These are phyloP conservation scores for Talpa occidentalis DNA, from an alignment of 2,113 vertebrate genomes.

Conservation along the genomic window DNA sequence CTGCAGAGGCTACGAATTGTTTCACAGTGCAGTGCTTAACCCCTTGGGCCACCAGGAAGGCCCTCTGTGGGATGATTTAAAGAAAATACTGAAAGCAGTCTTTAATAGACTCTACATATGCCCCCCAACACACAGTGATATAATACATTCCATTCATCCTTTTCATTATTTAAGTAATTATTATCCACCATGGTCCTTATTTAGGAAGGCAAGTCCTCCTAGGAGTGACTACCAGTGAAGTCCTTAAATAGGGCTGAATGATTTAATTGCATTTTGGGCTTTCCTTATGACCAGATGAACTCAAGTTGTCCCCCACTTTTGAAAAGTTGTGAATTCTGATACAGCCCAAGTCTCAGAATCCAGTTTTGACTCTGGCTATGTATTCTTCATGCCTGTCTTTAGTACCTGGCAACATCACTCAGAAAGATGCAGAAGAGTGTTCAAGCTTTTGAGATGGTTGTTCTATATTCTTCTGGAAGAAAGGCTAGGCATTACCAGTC, in stretches of 20 bases:
- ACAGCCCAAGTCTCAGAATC: neutral
- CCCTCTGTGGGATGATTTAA: slow-evolving; percentile 14
- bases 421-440: neutral
- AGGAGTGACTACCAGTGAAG: neutral
- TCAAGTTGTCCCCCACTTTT: neutral
- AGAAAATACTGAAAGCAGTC: slow-evolving; percentile 39
- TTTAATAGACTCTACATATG: slow-evolving; percentile 6
- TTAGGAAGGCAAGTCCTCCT: slow-evolving; percentile 41
- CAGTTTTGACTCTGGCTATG: neutral
- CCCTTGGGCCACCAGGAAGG: too few relatives aligned
- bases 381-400: neutral
- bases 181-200: neutral
- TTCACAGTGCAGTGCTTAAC: too few relatives aligned
- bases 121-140: neutral
- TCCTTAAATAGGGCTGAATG: neutral
- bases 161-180: slow-evolving; percentile 41
- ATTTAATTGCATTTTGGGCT: neutral
- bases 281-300: neutral
- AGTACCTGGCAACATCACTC: neutral
- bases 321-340: neutral
- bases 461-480: neutral
- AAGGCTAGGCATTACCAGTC: neutral
- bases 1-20: too few relatives aligned
- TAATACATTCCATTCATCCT: neutral
- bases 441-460: neutral